Base-by-base conservation (phyloP, 1,140 invertebrate genomes). In the Delia radicum region DNA sequence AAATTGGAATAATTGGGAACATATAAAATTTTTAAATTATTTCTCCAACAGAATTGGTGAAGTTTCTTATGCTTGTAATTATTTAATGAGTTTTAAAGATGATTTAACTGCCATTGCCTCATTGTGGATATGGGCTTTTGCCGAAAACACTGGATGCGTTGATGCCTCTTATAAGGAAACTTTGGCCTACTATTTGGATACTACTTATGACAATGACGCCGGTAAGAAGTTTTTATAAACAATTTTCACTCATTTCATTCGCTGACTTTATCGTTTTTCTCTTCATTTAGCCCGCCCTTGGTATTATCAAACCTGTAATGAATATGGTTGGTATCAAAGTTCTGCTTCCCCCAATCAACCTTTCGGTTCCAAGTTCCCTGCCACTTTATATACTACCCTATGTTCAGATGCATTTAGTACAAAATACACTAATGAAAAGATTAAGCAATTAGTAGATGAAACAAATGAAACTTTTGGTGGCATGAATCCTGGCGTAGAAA, bases 301-400 rank as follows among this genome's bases (percentile, higher is more conserved):
- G 94, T 89, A 88, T 27, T 95, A 94, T 80, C 94, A 95, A 85
- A 95, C 93, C 0, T 96, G 94, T 85, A 92, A 91, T 13, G 94
- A 96, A 85, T 96, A 92, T 80, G 94, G 94, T 31, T 96, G 91
- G 86, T 96, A 90, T 86, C 94, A 95, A 86, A 92, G 92, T 1
- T 90, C 93, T 0, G 90, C 89, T 74, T 89, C 88, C 0, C 77
- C 79, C 0, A 87, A 89, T 24, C 89, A 93, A 81, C 88, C 92
- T 26, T 92, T 95, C 87, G 90, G 93, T 78, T 85, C 83, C 63
- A 80, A 86, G 77, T 88, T 91, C 80, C 89, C 91, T 0, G 78
- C 89, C 55, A 88, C 89, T 26, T 92, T 91, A 75, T 93, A 90
- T 75, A 87, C 89, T 0, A 85, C 91, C 33, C 79, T 93, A n/a